Evolutionary conservation across 92 coral and sea anemone species (phyloP).

Genomic region (Blastomussa wellsi): DNA sequence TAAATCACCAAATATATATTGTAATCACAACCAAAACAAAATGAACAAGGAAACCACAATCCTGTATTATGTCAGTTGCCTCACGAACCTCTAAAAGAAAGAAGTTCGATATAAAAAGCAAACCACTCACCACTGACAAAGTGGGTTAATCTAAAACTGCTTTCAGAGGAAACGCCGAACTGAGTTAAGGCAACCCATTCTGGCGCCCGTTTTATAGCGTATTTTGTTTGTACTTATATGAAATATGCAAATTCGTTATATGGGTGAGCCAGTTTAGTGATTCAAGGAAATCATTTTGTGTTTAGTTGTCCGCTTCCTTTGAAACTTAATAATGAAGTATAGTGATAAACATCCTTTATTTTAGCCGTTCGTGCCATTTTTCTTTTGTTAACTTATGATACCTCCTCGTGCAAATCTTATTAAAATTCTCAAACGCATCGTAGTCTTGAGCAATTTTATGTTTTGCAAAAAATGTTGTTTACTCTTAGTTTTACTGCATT

Average conservation of each 20-base stretch:
- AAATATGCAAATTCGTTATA: slow-evolving; percentile 20
- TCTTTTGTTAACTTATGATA: neutral
- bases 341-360: neutral
- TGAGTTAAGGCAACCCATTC: neutral
- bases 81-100: neutral
- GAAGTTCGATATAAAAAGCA: neutral
- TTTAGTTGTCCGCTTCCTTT: neutral
- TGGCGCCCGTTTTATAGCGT: neutral
- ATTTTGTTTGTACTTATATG: neutral
- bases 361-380: neutral
- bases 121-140: neutral
- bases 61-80: neutral
- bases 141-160: neutral
- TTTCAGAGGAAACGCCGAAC: neutral
- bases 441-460: neutral
- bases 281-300: slow-evolving; percentile 18
- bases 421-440: neutral
- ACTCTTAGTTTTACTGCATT: neutral
- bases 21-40: neutral
- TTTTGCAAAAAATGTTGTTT: neutral
- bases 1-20: neutral
- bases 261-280: neutral
- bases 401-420: neutral
- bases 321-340: neutral
- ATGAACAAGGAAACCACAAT: neutral